phyloP scores from a whole-genome alignment of 2,888 invertebrate species.

The Caradrina clavipalpis region DNA sequence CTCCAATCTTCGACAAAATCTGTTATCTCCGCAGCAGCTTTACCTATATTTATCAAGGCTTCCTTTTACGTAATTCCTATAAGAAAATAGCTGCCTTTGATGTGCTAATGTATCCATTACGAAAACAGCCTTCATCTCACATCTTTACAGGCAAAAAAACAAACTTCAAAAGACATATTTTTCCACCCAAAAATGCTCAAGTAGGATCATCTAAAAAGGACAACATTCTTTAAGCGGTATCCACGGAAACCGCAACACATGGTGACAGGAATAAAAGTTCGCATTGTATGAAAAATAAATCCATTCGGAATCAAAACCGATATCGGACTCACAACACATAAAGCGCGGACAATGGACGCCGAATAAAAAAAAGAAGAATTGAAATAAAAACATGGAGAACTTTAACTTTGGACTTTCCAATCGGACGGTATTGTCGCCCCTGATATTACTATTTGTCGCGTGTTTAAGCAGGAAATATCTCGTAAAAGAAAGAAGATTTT shows the following conservation, averaged over 20 bases:
- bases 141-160: neutral
- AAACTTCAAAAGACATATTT: slow-evolving; percentile 2
- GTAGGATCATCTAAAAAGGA: slow-evolving; percentile 20
- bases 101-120: neutral
- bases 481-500: no score
- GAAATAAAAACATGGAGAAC: slow-evolving; percentile 59
- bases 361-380: slow-evolving; percentile 53
- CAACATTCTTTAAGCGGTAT: slow-evolving; percentile 27
- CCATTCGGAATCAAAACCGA: slow-evolving; percentile 61
- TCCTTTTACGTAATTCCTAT: neutral
- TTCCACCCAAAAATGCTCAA: neutral
- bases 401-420: slow-evolving; percentile 58
- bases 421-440: slow-evolving; percentile 54
- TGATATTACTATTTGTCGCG: slow-evolving; percentile 55
- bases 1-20: neutral
- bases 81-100: neutral
- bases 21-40: neutral
- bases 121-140: neutral
- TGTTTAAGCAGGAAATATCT: neutral
- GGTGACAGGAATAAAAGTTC: slow-evolving; percentile 51
- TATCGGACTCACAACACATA: slow-evolving; percentile 64
- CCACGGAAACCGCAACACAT: slow-evolving; percentile 38
- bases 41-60: neutral
- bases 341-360: slow-evolving; percentile 57
- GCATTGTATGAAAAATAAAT: slow-evolving; percentile 64